Conservation (phyloP, 2,797 vertebrate species). For the Vireo griseus region DNA sequence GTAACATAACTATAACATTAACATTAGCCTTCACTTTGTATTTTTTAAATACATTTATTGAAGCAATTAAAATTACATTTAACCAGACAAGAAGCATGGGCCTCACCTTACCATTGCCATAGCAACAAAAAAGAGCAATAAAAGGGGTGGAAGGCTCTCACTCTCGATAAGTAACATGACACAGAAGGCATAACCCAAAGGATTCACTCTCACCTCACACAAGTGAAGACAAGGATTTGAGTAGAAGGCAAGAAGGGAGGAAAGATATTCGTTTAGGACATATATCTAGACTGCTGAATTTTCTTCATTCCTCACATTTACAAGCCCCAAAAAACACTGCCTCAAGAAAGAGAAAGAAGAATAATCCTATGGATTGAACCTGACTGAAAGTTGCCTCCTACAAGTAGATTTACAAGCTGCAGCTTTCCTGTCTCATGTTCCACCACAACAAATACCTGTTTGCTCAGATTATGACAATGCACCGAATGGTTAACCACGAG, state of each 20-base stretch:
- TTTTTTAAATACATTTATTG: background rate
- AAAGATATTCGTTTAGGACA: background rate
- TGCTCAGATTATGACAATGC: background rate
- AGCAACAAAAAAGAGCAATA: background rate
- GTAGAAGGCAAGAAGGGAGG: background rate
- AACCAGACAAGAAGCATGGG: background rate
- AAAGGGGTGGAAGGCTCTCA: background rate
- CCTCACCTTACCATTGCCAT: background rate
- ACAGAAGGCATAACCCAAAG: background rate
- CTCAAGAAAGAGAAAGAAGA: background rate
- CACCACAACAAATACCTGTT: background rate
- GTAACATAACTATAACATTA: background rate
- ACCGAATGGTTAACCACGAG: fast-evolving
- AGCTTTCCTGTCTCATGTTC: background rate
- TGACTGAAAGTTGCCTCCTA: background rate
- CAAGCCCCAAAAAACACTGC: background rate
- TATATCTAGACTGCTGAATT: background rate
- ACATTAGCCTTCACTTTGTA: background rate
- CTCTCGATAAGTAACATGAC: background rate
- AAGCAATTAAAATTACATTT: constrained; percentile 3
- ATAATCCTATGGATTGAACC: background rate
- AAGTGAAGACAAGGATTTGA: background rate
- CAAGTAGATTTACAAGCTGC: background rate
- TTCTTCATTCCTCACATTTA: background rate
- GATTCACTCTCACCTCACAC: background rate